A percentile compares a stretch with the other conserved stretches of the same genome.
Conservation (phyloP, 1,140 invertebrate genomes). For the Drosophila persimilis region DNA sequence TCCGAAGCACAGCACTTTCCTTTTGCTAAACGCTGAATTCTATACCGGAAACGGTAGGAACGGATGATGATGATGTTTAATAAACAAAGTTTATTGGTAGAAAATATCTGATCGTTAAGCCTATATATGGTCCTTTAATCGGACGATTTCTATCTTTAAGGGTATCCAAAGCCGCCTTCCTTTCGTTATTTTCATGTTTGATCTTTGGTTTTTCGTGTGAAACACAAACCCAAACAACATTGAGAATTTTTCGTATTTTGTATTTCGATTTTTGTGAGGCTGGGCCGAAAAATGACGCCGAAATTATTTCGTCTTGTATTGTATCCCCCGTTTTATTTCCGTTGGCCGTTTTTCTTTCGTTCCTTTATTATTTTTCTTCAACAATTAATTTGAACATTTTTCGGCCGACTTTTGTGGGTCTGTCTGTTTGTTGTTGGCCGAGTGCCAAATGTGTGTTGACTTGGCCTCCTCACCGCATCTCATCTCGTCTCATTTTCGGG, state of each 20-base stretch:
- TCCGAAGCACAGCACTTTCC: no score
- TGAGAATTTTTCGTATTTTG: slow-evolving; percentile 25
- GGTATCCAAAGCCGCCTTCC: no score
- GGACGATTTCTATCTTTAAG: no score
- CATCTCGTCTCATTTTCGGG: slow-evolving; percentile 17
- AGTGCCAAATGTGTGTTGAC: slow-evolving; percentile 57
- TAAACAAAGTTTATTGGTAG: no score
- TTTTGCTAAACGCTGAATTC: no score
- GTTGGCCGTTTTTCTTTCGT: slow-evolving; percentile 29
- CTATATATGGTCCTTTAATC: no score
- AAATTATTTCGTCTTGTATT: slow-evolving; percentile 43
- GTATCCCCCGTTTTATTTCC: slow-evolving; percentile 32
- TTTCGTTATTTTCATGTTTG: neutral
- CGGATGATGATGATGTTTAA: no score
- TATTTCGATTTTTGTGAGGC: slow-evolving; percentile 44
- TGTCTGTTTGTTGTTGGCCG: slow-evolving; percentile 26
- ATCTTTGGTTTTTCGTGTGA: neutral
- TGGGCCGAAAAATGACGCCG: slow-evolving; percentile 57
- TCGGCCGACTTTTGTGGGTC: slow-evolving; percentile 16
- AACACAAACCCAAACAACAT: slow-evolving; percentile 32
- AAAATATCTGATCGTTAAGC: no score
- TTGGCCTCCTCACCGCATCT: slow-evolving; percentile 46
- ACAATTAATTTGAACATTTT: slow-evolving; percentile 45
- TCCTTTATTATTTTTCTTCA: slow-evolving; percentile 7
- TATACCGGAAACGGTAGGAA: no score